Evolutionary conservation across 2,888 invertebrate species (phyloP), one percentile per base, ranked within the genome.

Genomic region (Yponomeuta sedellus): DNA sequence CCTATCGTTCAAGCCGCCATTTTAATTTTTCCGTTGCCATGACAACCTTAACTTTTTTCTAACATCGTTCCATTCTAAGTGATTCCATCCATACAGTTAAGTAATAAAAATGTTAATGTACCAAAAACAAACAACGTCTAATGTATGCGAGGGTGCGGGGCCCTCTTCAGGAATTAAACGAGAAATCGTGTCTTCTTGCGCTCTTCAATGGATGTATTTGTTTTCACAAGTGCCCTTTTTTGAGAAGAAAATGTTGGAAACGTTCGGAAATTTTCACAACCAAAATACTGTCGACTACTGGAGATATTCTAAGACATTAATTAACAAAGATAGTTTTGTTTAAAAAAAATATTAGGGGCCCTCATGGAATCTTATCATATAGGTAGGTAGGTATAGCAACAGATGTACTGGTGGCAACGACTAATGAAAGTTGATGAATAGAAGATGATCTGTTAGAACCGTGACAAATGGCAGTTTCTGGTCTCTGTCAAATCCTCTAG

Each of bases 31-130:
- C 8, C 16, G 44, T 52, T 16, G 44, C 44, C 44, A 52, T 52
- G 44, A 52, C 44, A 52, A 52, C 44, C 44, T 52, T 52, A 52
- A 52, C 16, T 52, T 52, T 52, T 52, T 52, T 52, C 44, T 16
- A 52, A 52, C 44, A 57, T 16, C n/a, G 58, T 22, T 58, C 34
- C 77, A 77, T 77, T 73, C 75, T 83, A 84, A 87, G 86, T 83
- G 86, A 86, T 88, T 87, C 80, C 82, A 52, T 85, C 84, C 86
- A 52, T 52, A 52, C 81, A 82, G 85, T 86, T 83, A 83, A 86
- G 88, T 87, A 86, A 90, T 91, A 91, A 91, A 91, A 91, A 90
- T 91, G 90, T 89, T 87, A 91, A 91, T 90, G 88, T 81, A 77
- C 82, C 83, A 84, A 87, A 88, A 88, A 89, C 89, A 91, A 89